phyloP scores from a whole-genome alignment of 2,888 invertebrate genomes.

The Agrochola circellaris region DNA sequence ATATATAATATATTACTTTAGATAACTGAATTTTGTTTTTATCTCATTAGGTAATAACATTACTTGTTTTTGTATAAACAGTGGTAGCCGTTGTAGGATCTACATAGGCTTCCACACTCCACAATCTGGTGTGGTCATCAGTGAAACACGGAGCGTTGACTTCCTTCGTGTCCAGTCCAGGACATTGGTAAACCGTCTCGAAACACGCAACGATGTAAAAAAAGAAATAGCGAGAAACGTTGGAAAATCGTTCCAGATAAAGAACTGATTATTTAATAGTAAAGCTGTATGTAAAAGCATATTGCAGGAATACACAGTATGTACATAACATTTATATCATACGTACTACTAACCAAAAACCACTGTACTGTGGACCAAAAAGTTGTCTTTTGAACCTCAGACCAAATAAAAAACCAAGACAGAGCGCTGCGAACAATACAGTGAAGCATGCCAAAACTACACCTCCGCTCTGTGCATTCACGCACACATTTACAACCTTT shows the following conservation, averaged over 20 bases:
- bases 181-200: slow-evolving; percentile 55
- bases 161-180: slow-evolving; percentile 54
- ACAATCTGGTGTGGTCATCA: slow-evolving; percentile 55
- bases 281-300: neutral
- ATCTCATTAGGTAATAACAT: neutral
- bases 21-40: too few species aligned
- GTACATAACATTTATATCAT: neutral
- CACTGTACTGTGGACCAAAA: neutral
- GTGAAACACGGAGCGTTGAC: slow-evolving; percentile 53
- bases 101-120: slow-evolving; percentile 33
- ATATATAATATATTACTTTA: too few species aligned
- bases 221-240: slow-evolving; percentile 29
- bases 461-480: too few species aligned
- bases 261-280: neutral
- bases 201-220: slow-evolving; percentile 49
- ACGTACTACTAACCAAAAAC: neutral
- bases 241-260: slow-evolving; percentile 25
- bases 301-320: neutral
- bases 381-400: neutral
- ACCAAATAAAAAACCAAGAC: too few species aligned
- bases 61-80: neutral
- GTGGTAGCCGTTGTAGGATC: neutral
- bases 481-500: too few species aligned
- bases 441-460: too few species aligned
- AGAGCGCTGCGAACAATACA: too few species aligned